These are phyloP conservation scores for Chrysocyon brachyurus DNA, from an alignment of 2,797 vertebrate genomes.

Conservation along the genomic window DNA sequence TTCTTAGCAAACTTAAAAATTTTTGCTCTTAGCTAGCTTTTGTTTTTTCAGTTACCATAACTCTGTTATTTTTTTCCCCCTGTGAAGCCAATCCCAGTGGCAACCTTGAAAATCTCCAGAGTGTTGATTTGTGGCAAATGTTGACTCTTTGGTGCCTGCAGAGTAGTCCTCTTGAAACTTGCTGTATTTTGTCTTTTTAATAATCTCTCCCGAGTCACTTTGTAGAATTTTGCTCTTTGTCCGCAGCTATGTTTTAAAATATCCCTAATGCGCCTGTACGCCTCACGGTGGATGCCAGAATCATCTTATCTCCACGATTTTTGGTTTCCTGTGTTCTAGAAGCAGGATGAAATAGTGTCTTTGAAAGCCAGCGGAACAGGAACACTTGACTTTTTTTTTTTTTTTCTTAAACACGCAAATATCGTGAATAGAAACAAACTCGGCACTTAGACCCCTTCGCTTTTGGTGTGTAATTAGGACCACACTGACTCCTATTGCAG, in stretches of 20 bases:
- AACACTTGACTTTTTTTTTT: constrained; percentile 66
- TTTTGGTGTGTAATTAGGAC: constrained; percentile 87
- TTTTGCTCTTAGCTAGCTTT: constrained; percentile 55
- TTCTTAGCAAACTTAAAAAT: constrained; percentile 50
- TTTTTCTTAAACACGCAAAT: not conserved
- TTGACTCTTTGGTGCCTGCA: not conserved
- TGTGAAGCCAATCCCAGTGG: constrained; percentile 19
- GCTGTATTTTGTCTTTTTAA: constrained; percentile 59
- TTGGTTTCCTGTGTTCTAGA: constrained; percentile 83
- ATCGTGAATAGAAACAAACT: constrained; percentile 72
- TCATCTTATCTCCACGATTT: constrained; percentile 80
- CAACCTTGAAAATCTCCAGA: constrained; percentile 55
- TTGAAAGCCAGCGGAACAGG: constrained; percentile 76
- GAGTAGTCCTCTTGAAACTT: constrained; percentile 65
- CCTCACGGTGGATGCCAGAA: constrained; percentile 45
- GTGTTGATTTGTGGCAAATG: not conserved
- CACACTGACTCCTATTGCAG: constrained; percentile 88
- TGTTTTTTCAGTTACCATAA: constrained; percentile 70
- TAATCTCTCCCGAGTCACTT: constrained; percentile 25
- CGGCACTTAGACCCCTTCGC: constrained; percentile 50
- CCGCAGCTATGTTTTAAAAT: constrained; percentile 47
- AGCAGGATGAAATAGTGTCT: constrained; percentile 58
- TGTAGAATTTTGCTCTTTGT: constrained; percentile 59
- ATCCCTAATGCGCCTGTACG: not conserved
- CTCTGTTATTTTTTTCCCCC: not conserved